Conservation (phyloP, 2,113 vertebrate species). For the Harpagus bidentatus region DNA sequence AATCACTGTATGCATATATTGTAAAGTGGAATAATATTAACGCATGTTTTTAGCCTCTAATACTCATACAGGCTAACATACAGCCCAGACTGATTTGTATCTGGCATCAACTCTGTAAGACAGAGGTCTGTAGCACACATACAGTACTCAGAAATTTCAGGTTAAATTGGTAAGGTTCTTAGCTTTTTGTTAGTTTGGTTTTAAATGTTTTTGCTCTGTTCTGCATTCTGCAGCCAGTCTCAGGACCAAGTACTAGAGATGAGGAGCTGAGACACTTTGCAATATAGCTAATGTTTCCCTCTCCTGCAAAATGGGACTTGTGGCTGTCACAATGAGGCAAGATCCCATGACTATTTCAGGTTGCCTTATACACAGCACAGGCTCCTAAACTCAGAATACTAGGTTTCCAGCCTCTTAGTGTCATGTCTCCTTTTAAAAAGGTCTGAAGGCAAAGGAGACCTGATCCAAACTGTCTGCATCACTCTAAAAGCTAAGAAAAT, state of each 20-base stretch:
- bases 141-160: not conserved
- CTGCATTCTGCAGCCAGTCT: not conserved
- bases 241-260: not conserved
- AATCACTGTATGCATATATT: not conserved
- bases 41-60: not conserved
- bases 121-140: not conserved
- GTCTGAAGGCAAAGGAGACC: not conserved
- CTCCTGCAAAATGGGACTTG: not conserved
- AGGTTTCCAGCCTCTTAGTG: not conserved
- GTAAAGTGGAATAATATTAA: not conserved
- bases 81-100: not conserved
- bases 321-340: fast-evolving
- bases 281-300: not conserved
- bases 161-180: not conserved
- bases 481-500: not conserved
- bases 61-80: not conserved
- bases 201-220: not conserved
- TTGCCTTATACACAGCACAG: not conserved
- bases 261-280: not conserved
- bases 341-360: not conserved
- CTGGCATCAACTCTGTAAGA: not conserved
- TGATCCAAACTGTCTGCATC: not conserved
- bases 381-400: not conserved
- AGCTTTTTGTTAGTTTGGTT: not conserved
- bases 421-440: not conserved